Evolutionary conservation across 2,888 invertebrate genomes (phyloP), one percentile per base, ranked within the genome.

Genomic region (Stegana nigrithorax): DNA sequence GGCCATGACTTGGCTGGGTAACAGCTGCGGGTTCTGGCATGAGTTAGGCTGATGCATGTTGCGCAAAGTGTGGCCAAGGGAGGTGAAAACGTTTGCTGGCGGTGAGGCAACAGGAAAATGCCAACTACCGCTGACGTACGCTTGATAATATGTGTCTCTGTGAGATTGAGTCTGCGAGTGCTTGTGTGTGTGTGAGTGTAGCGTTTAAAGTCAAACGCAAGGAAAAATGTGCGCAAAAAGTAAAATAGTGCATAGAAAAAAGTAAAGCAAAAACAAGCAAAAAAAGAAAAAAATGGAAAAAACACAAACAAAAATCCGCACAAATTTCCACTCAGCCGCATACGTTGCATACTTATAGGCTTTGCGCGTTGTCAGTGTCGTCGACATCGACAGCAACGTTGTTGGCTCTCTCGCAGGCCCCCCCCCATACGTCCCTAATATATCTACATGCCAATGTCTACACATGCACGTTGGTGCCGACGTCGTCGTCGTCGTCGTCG

Each of bases 41-140:
- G 12, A 36, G 10, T 12, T 8, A 32, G n/a, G n/a, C n/a, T 2
- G 2, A 3, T 3, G n/a, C 32, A 32, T 32, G n/a, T 3, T 2
- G n/a, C 32, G 2, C 3, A 3, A 32, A 2, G 3, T 32, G n/a
- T 3, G 32, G 1, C 2, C n/a, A 36, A 36, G n/a, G 10, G 36
- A n/a, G 36, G 36, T n/a, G n/a, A n/a, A n/a, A n/a, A n/a, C n/a
- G 36, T n/a, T 10, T 7, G 10, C 36, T 3, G 32, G 32, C n/a
- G 4, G 32, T n/a, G 25, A 12, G 47, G 47, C 32, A 55, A 55
- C 53, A 55, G 53, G 39, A 39, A 39, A 39, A 39, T 39, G 39
- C 27, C 53, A 55, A 55, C 53, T 55, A 55, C 53, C 53, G 53
- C 53, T 55, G 53, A 55, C 32, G 53, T 55, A 55, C 53, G 53